Evolutionary conservation across 1,140 invertebrate genomes (phyloP).

Genomic region (Mylabris phalerata): DNA sequence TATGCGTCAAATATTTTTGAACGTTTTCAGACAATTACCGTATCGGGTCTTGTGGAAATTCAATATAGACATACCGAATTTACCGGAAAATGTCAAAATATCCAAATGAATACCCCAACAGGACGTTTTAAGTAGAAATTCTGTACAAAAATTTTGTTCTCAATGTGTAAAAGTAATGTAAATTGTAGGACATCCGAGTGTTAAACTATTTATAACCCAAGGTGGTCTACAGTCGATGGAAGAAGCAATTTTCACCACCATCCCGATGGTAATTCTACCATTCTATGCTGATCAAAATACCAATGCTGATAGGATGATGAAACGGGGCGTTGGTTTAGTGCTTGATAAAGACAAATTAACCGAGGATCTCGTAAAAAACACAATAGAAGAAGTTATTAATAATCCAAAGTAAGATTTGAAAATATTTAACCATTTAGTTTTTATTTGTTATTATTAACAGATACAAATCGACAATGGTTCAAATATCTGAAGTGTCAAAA

Average conservation of each 20-base stretch:
- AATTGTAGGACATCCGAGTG: no score
- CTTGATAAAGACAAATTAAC: constrained; percentile 16
- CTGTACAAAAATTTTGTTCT: not conserved
- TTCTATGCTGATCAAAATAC: constrained; percentile 35
- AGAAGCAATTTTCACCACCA: constrained; percentile 35
- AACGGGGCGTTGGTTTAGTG: constrained; percentile 26
- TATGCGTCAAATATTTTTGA: constrained; percentile 24
- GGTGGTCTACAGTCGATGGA: not conserved
- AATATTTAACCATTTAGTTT: no score
- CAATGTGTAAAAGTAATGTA: no score
- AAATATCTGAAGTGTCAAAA: no score
- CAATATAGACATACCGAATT: constrained; percentile 31
- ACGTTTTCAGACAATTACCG: constrained; percentile 33
- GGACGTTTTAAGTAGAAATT: constrained; percentile 43
- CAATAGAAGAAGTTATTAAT: constrained; percentile 20
- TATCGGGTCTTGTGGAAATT: constrained; percentile 48
- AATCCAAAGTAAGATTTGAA: not conserved
- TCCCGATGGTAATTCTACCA: constrained; percentile 45
- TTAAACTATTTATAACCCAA: not conserved
- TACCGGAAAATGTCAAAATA: constrained; percentile 41
- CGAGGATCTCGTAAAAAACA: constrained; percentile 12
- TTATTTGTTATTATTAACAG: no score
- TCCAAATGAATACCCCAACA: constrained; percentile 49
- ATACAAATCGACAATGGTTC: no score
- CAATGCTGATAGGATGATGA: constrained; percentile 24